Evolutionary conservation across 2,113 vertebrate genomes (phyloP).

Genomic region (Stomatorhinus ivindoensis): DNA sequence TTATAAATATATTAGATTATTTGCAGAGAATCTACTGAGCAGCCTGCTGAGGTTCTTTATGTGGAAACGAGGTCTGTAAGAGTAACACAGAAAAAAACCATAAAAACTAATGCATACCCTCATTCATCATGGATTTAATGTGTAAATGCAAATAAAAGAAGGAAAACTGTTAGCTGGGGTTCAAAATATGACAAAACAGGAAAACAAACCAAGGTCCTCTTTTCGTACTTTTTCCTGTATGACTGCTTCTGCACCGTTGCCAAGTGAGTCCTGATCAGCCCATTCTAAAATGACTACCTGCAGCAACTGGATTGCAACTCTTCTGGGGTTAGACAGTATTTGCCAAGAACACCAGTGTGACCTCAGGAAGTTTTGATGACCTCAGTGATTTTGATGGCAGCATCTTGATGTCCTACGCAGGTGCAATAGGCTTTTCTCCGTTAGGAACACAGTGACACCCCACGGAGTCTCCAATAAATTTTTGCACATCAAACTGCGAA

Average conservation of each 20-base stretch:
- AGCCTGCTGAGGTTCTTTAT: neutral
- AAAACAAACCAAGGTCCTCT: neutral
- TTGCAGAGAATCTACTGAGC: neutral
- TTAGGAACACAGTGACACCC: neutral
- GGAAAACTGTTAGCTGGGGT: neutral
- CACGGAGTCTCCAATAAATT: neutral
- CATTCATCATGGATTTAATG: neutral
- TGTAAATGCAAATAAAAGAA: neutral
- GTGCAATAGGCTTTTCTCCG: neutral
- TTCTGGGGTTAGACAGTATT: neutral
- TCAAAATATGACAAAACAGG: neutral
- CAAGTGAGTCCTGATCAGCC: neutral
- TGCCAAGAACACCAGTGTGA: neutral
- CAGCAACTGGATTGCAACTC: neutral
- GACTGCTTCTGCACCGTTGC: neutral
- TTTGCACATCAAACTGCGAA: neutral
- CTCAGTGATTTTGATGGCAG: neutral
- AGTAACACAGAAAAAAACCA: neutral
- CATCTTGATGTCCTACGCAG: neutral
- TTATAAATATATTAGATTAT: neutral
- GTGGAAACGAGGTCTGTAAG: neutral
- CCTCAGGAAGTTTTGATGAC: neutral
- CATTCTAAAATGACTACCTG: neutral
- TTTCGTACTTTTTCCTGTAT: neutral
- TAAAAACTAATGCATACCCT: neutral